Base-by-base conservation (phyloP, 2,797 vertebrate genomes). In the Sebastes trivittatus region DNA sequence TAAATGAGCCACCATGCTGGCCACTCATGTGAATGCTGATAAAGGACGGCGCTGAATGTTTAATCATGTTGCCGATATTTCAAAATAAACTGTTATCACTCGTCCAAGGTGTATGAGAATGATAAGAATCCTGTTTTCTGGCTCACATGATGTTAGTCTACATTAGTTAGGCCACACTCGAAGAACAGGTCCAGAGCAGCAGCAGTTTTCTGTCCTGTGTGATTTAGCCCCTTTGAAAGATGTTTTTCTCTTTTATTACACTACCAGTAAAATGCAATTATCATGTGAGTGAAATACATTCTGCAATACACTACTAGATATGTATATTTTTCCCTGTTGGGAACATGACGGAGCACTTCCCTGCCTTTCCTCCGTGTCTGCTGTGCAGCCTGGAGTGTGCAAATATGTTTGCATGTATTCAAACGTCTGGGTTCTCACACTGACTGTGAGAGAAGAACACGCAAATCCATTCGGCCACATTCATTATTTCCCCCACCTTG, bases 401-500 rank as follows among this genome's bases (percentile, higher is more conserved):
- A 23, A 29, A 23, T 0, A 13, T 11, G 55, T 89, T 81, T 67
- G 61, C 75, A 82, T 85, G 16, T 29, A 84, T 73, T 84, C 25
- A 85, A 88, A 85, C 42, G 23, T 18, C 16, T 54, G 4, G 2
- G 11, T 68, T 64, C 27, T 83, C 23, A 1, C 59, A 2, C 18
- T n/a, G 49, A 80, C 27, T 78, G 32, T 13, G 56, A 65, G 56
- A 58, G 29, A 64, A 10, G 61, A 9, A 38, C 63, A 85, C 72
- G 74, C 72, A 89, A 87, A 89, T 67, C 27, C 38, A 11, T 25
- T 7, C 3, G 18, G 71, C 61, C 60, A 42, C 54, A 27, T 25
- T 75, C 16, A 34, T 54, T 25, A 6, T 5, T 52, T 3, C 66
- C 83, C 95, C 78, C 85, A 97, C 97, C 96, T 89, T 97, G 97